A percentile compares a stretch with the other conserved stretches of the same genome.
Conservation (phyloP, 2,113 vertebrate species). For the Eolophus roseicapilla region DNA sequence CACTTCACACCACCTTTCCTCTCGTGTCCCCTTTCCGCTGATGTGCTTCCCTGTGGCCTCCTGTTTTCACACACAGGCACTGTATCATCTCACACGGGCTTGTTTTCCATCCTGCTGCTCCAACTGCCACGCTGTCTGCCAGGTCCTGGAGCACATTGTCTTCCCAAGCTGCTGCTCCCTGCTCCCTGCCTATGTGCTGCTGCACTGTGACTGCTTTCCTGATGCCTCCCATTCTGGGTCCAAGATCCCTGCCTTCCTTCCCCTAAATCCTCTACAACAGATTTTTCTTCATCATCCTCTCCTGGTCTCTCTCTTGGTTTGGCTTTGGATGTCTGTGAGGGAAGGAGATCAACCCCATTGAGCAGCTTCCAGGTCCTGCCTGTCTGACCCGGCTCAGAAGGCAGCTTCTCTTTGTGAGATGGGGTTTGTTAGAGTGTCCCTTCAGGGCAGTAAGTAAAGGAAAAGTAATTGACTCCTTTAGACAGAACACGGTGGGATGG, state of each 20-base stretch:
- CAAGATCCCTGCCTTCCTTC: not conserved
- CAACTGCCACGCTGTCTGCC: not conserved
- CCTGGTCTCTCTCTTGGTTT: not conserved
- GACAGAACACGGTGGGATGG: not conserved
- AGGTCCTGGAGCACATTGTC: not conserved
- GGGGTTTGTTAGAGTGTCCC: not conserved
- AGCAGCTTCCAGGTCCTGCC: not conserved
- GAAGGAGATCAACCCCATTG: not conserved
- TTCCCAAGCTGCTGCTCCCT: not conserved
- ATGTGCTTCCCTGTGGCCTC: not conserved
- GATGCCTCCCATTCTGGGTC: accelerated
- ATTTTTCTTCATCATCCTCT: not conserved
- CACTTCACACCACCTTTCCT: not conserved
- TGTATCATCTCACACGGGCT: not conserved
- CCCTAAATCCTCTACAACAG: not conserved
- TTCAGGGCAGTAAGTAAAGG: not conserved
- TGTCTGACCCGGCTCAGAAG: not conserved
- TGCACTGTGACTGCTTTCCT: not conserved
- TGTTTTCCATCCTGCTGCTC: not conserved
- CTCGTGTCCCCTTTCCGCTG: not conserved
- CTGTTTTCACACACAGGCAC: not conserved
- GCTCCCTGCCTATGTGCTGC: not conserved
- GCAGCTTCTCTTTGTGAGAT: not conserved
- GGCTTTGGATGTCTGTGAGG: not conserved
- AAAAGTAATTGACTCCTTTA: not conserved